phyloP scores from a whole-genome alignment of 2,888 invertebrate species.

The Dione vanillae region DNA sequence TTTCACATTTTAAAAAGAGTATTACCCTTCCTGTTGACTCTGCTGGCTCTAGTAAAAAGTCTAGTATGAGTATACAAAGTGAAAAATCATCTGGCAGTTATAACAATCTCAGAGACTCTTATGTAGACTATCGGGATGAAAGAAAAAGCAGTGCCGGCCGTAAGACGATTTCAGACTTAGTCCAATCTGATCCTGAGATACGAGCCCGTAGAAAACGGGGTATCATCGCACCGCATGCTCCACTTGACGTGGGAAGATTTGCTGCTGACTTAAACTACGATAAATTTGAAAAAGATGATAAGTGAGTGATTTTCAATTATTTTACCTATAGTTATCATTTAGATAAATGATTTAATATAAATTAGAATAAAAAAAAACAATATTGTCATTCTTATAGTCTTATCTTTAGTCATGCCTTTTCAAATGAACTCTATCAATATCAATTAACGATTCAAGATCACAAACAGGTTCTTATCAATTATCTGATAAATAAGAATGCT shows the following conservation, averaged over 20 bases:
- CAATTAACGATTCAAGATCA: not conserved
- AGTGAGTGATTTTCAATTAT: slow-evolving; percentile 65
- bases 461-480: not conserved
- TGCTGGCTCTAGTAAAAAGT: slow-evolving; percentile 59
- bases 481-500: not conserved
- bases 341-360: not conserved
- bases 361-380: not conserved
- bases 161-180: slow-evolving; percentile 70
- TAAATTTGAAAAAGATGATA: slow-evolving; percentile 82
- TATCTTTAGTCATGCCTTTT: slow-evolving; percentile 1
- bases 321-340: not conserved
- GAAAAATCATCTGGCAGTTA: slow-evolving; percentile 55
- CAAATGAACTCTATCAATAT: slow-evolving; percentile 6
- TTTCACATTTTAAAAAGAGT: slow-evolving; percentile 48
- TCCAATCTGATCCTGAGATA: slow-evolving; percentile 60
- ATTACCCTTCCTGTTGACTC: slow-evolving; percentile 53
- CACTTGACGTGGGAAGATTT: slow-evolving; percentile 68
- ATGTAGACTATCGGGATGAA: slow-evolving; percentile 55
- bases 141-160: slow-evolving; percentile 67
- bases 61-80: slow-evolving; percentile 67
- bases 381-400: not conserved
- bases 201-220: slow-evolving; percentile 72
- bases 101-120: slow-evolving; percentile 61
- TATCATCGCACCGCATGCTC: slow-evolving; percentile 81
- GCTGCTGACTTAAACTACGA: slow-evolving; percentile 77